Conservation (phyloP, 2,888 invertebrate genomes). For the Limenitis camilla region DNA sequence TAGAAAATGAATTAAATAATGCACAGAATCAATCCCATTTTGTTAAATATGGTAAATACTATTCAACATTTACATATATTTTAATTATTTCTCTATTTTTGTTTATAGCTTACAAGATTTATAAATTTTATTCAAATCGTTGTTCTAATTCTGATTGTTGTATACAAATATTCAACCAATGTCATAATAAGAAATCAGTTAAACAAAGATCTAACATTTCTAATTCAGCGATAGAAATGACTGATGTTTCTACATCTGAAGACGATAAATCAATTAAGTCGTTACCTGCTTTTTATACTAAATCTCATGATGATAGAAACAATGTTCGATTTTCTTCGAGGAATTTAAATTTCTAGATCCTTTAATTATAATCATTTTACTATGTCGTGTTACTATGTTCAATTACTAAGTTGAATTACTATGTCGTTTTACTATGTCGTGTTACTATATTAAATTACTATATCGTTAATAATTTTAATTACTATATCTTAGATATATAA, state of each 20-base stretch:
- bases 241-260: not conserved
- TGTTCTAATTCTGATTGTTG: not conserved
- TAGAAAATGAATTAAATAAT: not conserved
- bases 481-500: no score
- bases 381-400: no score
- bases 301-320: no score
- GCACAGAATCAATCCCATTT: not conserved
- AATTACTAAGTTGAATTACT: no score
- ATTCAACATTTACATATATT: constrained; percentile 6
- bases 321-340: no score
- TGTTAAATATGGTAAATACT: constrained; percentile 2
- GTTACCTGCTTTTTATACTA: no score
- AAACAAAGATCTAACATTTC: not conserved
- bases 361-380: no score
- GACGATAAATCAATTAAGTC: not conserved
- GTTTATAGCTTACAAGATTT: not conserved
- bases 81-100: not conserved
- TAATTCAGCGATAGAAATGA: not conserved
- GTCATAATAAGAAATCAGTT: not conserved
- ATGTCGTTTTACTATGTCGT: no score
- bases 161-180: not conserved
- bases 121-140: not conserved
- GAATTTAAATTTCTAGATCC: no score
- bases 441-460: no score
- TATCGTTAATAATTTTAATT: no score